phyloP scores from a whole-genome alignment of 2,797 vertebrate genomes.

The Pipistrellus pipistrellus region DNA sequence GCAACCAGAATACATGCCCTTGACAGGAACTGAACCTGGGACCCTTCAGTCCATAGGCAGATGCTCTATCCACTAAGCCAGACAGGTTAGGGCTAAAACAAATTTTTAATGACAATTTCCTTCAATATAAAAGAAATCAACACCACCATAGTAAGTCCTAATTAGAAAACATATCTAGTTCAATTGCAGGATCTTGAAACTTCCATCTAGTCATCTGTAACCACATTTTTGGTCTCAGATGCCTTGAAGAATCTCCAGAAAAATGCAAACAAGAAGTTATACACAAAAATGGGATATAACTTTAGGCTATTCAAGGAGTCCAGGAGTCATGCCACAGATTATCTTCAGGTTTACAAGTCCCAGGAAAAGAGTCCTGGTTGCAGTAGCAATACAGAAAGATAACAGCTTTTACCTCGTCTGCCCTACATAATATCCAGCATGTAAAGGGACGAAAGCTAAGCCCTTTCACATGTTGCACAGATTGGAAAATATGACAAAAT shows the following conservation, averaged over 20 bases:
- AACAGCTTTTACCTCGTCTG: not conserved
- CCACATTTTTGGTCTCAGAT: conserved; percentile 22
- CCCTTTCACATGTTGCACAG: conserved; percentile 54
- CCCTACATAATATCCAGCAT: not conserved
- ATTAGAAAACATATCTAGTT: not conserved
- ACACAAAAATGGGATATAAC: not conserved
- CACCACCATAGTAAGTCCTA: not conserved
- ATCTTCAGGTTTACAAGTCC: not conserved
- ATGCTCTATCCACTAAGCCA: no score
- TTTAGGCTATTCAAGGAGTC: not conserved
- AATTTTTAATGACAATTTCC: conserved; percentile 36
- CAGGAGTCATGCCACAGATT: not conserved
- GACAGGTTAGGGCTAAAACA: no score
- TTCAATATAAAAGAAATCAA: conserved; percentile 31
- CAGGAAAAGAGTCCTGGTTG: not conserved
- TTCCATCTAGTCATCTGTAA: not conserved
- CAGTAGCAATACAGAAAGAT: not conserved
- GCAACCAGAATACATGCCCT: no score
- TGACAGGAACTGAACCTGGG: no score
- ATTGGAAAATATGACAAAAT: conserved; percentile 43
- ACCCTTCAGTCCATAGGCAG: no score
- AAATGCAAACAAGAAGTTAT: conserved; percentile 5
- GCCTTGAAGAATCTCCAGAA: conserved; percentile 53
- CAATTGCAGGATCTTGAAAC: conserved; percentile 50
- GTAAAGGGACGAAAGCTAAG: conserved; percentile 9